Conservation (phyloP, 2,797 vertebrate species). For the Diglossa cyanea region DNA sequence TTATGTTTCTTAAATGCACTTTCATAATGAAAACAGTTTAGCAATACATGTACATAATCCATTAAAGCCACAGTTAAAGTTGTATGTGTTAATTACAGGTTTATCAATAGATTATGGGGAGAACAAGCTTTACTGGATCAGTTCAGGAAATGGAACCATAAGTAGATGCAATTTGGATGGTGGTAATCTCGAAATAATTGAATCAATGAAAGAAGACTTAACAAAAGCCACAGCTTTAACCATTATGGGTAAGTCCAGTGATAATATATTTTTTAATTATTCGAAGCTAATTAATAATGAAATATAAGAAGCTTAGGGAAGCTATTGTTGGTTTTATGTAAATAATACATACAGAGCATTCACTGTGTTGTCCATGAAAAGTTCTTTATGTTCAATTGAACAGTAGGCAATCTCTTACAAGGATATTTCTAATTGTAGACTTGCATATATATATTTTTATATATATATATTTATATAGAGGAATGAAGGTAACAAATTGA, state of each 20-base stretch:
- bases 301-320: constrained; percentile 7
- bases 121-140: constrained; percentile 98
- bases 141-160: constrained; percentile 96
- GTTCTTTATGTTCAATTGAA: neutral
- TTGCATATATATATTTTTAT: too few relatives aligned
- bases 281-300: constrained; percentile 69
- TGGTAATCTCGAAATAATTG: constrained; percentile 92
- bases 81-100: constrained; percentile 80
- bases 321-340: neutral
- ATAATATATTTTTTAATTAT: constrained; percentile 49
- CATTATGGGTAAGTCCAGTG: constrained; percentile 93
- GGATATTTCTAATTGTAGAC: neutral
- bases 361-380: neutral
- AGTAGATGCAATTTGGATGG: constrained; percentile 98
- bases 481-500: neutral
- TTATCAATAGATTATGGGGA: constrained; percentile 92
- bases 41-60: neutral
- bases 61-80: neutral
- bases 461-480: too few relatives aligned
- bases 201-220: constrained; percentile 91
- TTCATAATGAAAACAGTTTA: neutral
- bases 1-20: neutral
- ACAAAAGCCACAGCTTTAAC: constrained; percentile 94
- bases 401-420: neutral
- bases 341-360: neutral